Evolutionary conservation across 2,888 invertebrate genomes (phyloP).

Genomic region (Germaria angustata): DNA sequence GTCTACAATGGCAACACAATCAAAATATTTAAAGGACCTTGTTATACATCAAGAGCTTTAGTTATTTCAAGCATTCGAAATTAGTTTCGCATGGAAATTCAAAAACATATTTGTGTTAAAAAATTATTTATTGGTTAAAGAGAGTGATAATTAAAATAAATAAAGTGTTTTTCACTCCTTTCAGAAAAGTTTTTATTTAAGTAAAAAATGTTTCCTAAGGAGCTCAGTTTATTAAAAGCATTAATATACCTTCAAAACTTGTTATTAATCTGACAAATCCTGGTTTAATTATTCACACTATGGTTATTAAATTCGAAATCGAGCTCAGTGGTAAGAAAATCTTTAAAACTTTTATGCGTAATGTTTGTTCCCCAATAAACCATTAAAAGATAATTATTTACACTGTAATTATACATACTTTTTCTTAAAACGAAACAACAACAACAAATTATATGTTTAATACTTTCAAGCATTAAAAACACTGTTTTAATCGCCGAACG

Average conservation of each 20-base stretch:
- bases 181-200: too few species aligned
- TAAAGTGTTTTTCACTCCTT: too few species aligned
- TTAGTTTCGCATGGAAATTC: too few species aligned
- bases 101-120: too few species aligned
- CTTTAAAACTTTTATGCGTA: background rate
- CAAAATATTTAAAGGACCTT: too few species aligned
- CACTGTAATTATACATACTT: background rate
- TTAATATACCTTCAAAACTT: background rate
- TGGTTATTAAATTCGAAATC: background rate
- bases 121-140: too few species aligned
- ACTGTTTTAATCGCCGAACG: slow-evolving; percentile 44
- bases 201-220: too few species aligned
- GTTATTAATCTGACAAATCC: background rate
- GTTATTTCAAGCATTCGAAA: too few species aligned
- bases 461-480: slow-evolving; percentile 18
- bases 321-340: background rate
- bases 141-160: too few species aligned
- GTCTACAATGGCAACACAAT: too few species aligned
- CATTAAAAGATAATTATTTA: background rate
- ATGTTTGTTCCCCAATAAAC: background rate
- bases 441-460: background rate
- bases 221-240: background rate
- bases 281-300: background rate
- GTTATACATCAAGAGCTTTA: too few species aligned
- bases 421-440: background rate